Evolutionary conservation across 2,113 vertebrate species (phyloP), one percentile per base, ranked within the genome.

Genomic region (Brachyistius frenatus): DNA sequence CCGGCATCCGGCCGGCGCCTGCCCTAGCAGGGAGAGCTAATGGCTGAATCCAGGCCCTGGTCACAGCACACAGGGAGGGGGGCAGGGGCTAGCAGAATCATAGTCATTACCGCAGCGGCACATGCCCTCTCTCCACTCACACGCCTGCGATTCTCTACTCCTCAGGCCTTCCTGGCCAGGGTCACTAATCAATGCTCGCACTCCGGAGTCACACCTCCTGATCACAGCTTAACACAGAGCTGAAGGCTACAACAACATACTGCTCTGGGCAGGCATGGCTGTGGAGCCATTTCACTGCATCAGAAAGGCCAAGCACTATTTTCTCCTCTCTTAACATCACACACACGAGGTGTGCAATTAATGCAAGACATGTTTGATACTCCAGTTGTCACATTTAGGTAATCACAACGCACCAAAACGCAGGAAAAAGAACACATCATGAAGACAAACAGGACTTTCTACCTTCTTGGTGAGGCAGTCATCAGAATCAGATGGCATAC

Each of bases 381-480:
- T 63, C 10, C 2, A 70, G 46, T 66, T 31, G 8, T 47, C 13
- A 68, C 0, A 0, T 9, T 14, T 49, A 10, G 31, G n/a, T 15
- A 41, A 16, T 30, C 11, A 35, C 33, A 30, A 11, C 2, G 2
- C 5, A 56, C 50, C 10, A 46, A 2, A 50, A 5, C 0, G n/a
- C 1, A 47, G 5, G 3, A 23, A 46, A 23, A 52, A 44, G 23
- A 57, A 44, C 3, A 46, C 1, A 11, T 44, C 7, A 52, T 14
- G 1, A 14, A 16, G 5, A 80, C 11, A 71, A 60, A 8, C 1
- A 32, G 0, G n/a, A 23, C 13, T 66, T 67, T 67, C 64, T 94
- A 99, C 98, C 96, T 99, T 99, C 95, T 99, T 99, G 86, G 97
- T 99, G 86, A 98, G 95, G 0, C 95, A 96, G 81, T 99, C 98